phyloP scores from a whole-genome alignment of 2,113 vertebrate genomes.

The Osmerus eperlanus region DNA sequence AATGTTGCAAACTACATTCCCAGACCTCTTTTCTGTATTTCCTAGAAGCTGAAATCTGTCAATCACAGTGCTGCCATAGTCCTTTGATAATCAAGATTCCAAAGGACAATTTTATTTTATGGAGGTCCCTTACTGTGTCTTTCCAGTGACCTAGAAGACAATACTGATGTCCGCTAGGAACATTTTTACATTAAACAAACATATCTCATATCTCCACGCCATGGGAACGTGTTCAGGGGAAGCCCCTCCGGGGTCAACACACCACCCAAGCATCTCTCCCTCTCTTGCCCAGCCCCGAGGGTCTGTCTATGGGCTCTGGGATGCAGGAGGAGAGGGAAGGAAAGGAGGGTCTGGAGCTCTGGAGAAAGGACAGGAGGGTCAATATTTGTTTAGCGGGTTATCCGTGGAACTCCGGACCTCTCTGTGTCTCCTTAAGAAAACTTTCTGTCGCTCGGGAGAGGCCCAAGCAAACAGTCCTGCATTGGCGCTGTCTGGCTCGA shows the following conservation, averaged over 20 bases:
- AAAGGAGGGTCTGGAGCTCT: slow-evolving; percentile 24
- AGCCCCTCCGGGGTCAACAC: neutral
- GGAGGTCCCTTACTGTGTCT: too few relatives aligned
- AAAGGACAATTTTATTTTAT: too few relatives aligned
- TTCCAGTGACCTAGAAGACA: too few relatives aligned
- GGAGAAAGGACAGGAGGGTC: slow-evolving; percentile 47
- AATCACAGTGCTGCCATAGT: too few relatives aligned
- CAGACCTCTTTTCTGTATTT: too few relatives aligned
- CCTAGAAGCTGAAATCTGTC: too few relatives aligned
- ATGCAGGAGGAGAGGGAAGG: slow-evolving; percentile 12
- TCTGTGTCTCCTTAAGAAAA: slow-evolving; percentile 69
- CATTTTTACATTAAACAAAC: neutral
- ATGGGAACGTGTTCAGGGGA: neutral
- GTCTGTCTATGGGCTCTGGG: slow-evolving; percentile 37
- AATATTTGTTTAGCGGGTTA: slow-evolving; percentile 70
- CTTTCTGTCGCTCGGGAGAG: slow-evolving; percentile 62
- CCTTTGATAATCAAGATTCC: too few relatives aligned
- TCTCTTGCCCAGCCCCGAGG: slow-evolving; percentile 38
- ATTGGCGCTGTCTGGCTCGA: slow-evolving; percentile 57
- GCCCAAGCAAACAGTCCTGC: slow-evolving; percentile 66
- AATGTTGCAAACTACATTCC: too few relatives aligned
- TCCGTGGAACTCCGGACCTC: slow-evolving; percentile 59
- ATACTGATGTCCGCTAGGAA: neutral
- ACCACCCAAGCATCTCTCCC: slow-evolving; percentile 11
- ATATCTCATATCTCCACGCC: neutral